phyloP scores from a whole-genome alignment of 2,113 vertebrate genomes.

The Microtus oregoni region DNA sequence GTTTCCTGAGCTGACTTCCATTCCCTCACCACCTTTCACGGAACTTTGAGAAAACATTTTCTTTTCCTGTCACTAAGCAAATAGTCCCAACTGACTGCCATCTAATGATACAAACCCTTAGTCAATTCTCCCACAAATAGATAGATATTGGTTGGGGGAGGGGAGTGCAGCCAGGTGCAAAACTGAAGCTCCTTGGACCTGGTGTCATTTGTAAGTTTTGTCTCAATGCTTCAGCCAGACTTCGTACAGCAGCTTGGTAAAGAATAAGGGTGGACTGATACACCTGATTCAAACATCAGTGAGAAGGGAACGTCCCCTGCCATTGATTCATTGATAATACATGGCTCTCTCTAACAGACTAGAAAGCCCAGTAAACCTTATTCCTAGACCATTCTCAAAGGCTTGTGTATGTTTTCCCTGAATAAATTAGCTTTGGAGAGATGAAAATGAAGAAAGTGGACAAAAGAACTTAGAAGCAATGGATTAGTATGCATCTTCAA shows the following conservation, averaged over 20 bases:
- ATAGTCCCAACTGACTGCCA: slow-evolving; percentile 65
- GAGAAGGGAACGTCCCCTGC: background rate
- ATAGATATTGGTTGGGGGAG: background rate
- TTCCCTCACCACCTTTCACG: slow-evolving; percentile 66
- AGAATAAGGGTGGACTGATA: background rate
- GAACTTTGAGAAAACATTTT: slow-evolving; percentile 78
- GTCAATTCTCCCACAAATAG: slow-evolving; percentile 47
- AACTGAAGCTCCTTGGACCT: background rate
- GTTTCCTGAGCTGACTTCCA: slow-evolving; percentile 79
- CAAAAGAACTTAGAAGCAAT: background rate
- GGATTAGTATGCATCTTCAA: background rate
- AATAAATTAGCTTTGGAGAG: background rate
- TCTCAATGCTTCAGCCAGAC: background rate
- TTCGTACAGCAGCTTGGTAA: background rate
- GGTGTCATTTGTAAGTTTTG: background rate
- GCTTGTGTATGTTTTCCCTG: background rate
- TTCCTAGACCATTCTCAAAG: background rate
- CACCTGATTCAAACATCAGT: background rate
- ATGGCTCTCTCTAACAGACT: background rate
- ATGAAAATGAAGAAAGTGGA: background rate
- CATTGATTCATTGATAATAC: background rate
- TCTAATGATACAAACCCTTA: slow-evolving; percentile 68
- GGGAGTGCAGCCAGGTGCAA: background rate
- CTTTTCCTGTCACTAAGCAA: slow-evolving; percentile 70
- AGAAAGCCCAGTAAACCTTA: background rate